Evolutionary conservation across 2,113 vertebrate species (phyloP).

Genomic region (Vulpes lagopus): DNA sequence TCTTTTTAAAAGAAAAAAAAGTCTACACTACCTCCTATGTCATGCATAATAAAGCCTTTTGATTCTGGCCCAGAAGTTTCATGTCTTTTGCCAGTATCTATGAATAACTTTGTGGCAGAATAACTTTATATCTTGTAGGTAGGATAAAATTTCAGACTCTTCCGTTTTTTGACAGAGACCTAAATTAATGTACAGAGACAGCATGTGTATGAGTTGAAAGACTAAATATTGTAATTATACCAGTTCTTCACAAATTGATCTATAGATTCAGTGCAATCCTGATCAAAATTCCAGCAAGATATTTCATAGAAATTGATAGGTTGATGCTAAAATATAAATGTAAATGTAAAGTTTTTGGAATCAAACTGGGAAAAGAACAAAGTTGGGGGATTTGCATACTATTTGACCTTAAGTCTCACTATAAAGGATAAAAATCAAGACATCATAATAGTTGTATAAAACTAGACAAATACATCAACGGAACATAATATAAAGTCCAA

Average conservation of each 20-base stretch:
- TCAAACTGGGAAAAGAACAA: neutral
- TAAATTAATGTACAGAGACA: neutral
- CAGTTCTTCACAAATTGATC: neutral
- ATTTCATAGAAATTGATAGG: conserved; percentile 15
- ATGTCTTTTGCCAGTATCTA: neutral
- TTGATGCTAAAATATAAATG: neutral
- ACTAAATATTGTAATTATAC: neutral
- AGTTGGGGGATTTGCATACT: neutral
- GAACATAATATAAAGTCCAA: neutral
- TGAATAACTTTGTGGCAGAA: neutral
- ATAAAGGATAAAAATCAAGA: conserved; percentile 30
- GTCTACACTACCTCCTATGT: neutral
- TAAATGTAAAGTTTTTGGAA: neutral
- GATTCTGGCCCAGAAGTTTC: neutral
- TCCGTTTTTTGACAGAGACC: neutral
- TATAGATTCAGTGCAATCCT: neutral
- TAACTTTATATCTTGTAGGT: neutral
- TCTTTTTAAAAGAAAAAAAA: neutral
- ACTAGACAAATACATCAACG: conserved; percentile 23
- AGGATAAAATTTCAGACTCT: neutral
- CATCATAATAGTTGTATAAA: neutral
- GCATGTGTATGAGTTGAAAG: neutral
- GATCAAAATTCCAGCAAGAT: neutral
- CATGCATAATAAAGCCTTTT: neutral
- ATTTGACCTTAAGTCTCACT: neutral